Evolutionary conservation across 2,797 vertebrate species (phyloP), one percentile per base, ranked within the genome.

Genomic region (Propithecus perrieri): DNA sequence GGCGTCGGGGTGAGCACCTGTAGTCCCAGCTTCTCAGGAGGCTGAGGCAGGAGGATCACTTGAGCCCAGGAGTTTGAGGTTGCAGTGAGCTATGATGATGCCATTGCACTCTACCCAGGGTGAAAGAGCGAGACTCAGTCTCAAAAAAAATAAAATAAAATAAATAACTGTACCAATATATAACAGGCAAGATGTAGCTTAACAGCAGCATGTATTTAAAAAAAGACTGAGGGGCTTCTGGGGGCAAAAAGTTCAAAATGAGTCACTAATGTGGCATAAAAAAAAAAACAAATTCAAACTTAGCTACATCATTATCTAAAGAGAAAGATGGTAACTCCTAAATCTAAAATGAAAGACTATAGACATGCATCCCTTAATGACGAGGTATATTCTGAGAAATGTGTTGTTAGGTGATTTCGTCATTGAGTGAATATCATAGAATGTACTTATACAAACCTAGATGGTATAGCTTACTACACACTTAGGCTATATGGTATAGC

Each of bases 281-380:
- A 46, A 48, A 33, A 63, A 24, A 50, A 50, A 50, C 14, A 50
- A 78, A 75, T 69, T 89, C 41, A 88, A 80, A 55, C 72, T 87
- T 93, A 95, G 63, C 72, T 85, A 14, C 9, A 63, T 76, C 28
- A 38, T 26, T 95, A 93, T 88, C 59, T 94, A 50, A 94, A 71
- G 11, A 89, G 28, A 96, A 89, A 75, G 46, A 91, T 85, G 41
- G 88, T 88, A 53, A 86, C n/a, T 50, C 38, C 80, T 69, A 92
- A 85, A 89, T 61, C 92, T 89, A 85, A 95, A 91, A 5, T 57
- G 18, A 85, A 92, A 91, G 7, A 72, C 85, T 65, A 75, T 10
- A 48, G 8, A 46, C 1, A 1, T 75, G 4, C 28, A 75, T 75
- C 43, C 30, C 72, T 75, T 75, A 75, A 75, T 43, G 43, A 75